Percentiles rank a stretch among this genome's conserved stretches.
These are phyloP conservation scores for Festucalex cinctus DNA, from an alignment of 2,113 vertebrate genomes.

Conservation along the genomic window DNA sequence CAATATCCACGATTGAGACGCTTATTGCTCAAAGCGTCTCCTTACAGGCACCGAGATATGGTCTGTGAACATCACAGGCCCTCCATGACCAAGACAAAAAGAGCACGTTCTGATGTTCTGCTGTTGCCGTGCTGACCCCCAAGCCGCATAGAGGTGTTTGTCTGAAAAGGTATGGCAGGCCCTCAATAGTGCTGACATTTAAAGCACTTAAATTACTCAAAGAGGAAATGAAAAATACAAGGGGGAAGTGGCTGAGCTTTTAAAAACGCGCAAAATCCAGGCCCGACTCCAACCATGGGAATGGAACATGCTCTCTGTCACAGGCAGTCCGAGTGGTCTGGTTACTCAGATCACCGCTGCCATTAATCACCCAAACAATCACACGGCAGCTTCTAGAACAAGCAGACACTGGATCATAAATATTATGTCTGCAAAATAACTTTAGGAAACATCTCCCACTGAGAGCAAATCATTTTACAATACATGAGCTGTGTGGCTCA, in stretches of 20 bases:
- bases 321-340: constrained; percentile 28
- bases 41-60: constrained; percentile 50
- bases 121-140: constrained; percentile 10
- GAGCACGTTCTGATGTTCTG: constrained; percentile 27
- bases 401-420: constrained; percentile 16
- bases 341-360: constrained; percentile 33
- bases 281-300: constrained; percentile 54
- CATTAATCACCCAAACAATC: constrained; percentile 42
- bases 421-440: constrained; percentile 13
- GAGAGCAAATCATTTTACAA: not conserved
- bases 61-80: constrained; percentile 56
- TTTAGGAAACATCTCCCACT: constrained; percentile 12
- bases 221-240: constrained; percentile 72
- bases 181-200: constrained; percentile 52
- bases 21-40: constrained; percentile 53
- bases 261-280: constrained; percentile 65
- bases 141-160: constrained; percentile 10
- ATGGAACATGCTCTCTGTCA: constrained; percentile 49
- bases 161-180: constrained; percentile 27
- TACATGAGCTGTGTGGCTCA: not conserved
- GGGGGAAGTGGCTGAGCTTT: constrained; percentile 67
- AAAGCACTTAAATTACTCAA: constrained; percentile 63
- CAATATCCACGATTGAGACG: constrained; percentile 65
- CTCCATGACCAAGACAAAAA: constrained; percentile 40
- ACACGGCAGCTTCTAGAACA: constrained; percentile 20